phyloP scores from a whole-genome alignment of 2,113 vertebrate species.

The Ammospiza caudacuta region DNA sequence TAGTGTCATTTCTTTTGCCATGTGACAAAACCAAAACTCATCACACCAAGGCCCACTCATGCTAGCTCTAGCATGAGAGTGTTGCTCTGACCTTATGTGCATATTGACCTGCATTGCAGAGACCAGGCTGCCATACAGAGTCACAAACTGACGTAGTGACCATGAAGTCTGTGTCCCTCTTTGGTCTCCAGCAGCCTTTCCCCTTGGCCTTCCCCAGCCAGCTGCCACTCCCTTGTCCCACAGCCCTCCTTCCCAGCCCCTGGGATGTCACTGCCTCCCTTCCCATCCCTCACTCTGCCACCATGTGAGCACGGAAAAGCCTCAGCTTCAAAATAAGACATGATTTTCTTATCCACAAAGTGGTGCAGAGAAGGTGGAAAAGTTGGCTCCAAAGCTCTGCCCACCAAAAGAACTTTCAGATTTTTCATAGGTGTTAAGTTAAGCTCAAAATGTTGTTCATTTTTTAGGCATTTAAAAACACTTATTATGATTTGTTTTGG shows the following conservation, averaged over 20 bases:
- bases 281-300: neutral
- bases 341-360: neutral
- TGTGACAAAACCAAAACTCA: neutral
- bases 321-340: neutral
- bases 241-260: neutral
- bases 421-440: neutral
- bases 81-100: neutral
- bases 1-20: neutral
- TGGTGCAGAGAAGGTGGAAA: neutral
- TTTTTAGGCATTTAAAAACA: neutral
- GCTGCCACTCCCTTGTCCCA: rapidly evolving
- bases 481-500: neutral
- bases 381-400: neutral
- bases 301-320: neutral
- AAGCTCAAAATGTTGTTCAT: neutral
- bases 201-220: neutral
- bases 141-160: neutral
- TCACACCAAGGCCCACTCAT: neutral
- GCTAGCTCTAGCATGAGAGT: neutral
- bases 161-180: neutral
- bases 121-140: neutral
- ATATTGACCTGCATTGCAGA: neutral
- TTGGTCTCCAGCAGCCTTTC: rapidly evolving
- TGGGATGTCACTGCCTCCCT: neutral
- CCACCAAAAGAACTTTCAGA: neutral